Evolutionary conservation across 1,140 invertebrate genomes (phyloP).

Genomic region (Drosophila orosa): DNA sequence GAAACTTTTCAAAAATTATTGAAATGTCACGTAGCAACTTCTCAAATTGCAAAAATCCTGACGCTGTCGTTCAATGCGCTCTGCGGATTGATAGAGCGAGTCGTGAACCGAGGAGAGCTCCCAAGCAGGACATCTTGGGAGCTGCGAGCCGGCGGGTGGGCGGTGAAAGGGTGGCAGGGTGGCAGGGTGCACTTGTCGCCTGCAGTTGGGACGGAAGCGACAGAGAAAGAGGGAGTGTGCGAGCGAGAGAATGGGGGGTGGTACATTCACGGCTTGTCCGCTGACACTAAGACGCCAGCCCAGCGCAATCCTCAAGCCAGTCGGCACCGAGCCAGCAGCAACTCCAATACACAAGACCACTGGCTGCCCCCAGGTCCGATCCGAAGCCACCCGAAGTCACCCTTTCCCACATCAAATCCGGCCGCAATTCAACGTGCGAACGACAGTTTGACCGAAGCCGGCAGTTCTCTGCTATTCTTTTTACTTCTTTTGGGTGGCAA

Average conservation of each 20-base stretch:
- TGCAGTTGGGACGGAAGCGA: slow-evolving; percentile 49
- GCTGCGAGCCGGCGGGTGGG: slow-evolving; percentile 3
- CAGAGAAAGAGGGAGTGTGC: slow-evolving; percentile 9
- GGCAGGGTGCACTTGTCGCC: slow-evolving; percentile 71
- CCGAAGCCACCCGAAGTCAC: slow-evolving; percentile 2
- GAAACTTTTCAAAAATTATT: slow-evolving; percentile 84
- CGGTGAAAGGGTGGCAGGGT: slow-evolving; percentile 22
- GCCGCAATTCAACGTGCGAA: slow-evolving; percentile 82
- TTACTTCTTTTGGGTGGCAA: slow-evolving; percentile 58
- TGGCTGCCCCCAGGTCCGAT: slow-evolving; percentile 11
- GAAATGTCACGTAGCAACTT: slow-evolving; percentile 84
- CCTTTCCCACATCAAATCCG: slow-evolving; percentile 7
- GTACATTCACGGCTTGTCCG: slow-evolving; percentile 66
- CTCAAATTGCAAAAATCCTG: slow-evolving; percentile 84
- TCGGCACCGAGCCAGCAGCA: slow-evolving; percentile 59
- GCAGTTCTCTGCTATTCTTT: slow-evolving; percentile 29
- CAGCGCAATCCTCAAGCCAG: slow-evolving; percentile 42
- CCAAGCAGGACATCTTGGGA: slow-evolving; percentile 39
- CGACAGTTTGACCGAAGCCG: slow-evolving; percentile 77
- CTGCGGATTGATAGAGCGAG: slow-evolving; percentile 83
- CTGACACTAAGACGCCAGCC: slow-evolving; percentile 79
- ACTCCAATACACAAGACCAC: slow-evolving; percentile 71
- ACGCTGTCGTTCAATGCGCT: slow-evolving; percentile 84
- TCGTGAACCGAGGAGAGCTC: slow-evolving; percentile 37
- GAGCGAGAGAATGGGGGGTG: slow-evolving; percentile 3